Evolutionary conservation across 2,888 invertebrate genomes (phyloP).

Genomic region (Diabrotica balteata): DNA sequence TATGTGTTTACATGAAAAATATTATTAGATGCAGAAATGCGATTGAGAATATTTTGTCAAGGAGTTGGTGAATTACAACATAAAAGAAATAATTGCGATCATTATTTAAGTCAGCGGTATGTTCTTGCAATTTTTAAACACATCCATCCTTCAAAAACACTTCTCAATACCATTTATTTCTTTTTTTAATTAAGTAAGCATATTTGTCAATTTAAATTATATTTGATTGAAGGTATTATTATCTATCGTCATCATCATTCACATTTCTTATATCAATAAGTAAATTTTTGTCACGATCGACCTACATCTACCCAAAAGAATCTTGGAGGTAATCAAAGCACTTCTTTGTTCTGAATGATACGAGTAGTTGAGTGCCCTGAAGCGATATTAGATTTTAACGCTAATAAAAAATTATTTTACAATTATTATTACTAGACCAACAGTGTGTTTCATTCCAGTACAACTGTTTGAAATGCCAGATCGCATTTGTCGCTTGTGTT

Average conservation of each 20-base stretch:
- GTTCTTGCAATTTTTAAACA: slow-evolving; percentile 2
- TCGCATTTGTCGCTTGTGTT: too few species aligned
- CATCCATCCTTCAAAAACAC: neutral
- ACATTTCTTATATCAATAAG: slow-evolving; percentile 6
- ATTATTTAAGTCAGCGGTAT: neutral
- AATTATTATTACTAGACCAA: neutral
- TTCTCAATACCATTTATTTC: neutral
- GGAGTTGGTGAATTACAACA: too few species aligned
- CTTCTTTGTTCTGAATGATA: slow-evolving; percentile 2
- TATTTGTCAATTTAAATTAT: slow-evolving; percentile 9
- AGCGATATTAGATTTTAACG: neutral
- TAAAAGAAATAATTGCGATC: too few species aligned
- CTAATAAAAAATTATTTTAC: neutral
- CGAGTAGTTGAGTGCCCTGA: neutral
- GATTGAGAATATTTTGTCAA: too few species aligned
- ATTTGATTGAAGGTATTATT: slow-evolving; percentile 9
- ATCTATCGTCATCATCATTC: neutral
- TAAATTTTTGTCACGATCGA: slow-evolving; percentile 9
- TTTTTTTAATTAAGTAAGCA: slow-evolving; percentile 4
- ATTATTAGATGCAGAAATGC: too few species aligned
- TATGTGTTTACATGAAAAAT: too few species aligned
- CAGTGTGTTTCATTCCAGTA: too few species aligned
- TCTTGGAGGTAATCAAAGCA: slow-evolving; percentile 3
- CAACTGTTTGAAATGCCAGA: too few species aligned
- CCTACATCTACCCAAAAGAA: slow-evolving; percentile 1